phyloP scores from a whole-genome alignment of 2,797 vertebrate species.

The Pygocentrus nattereri region DNA sequence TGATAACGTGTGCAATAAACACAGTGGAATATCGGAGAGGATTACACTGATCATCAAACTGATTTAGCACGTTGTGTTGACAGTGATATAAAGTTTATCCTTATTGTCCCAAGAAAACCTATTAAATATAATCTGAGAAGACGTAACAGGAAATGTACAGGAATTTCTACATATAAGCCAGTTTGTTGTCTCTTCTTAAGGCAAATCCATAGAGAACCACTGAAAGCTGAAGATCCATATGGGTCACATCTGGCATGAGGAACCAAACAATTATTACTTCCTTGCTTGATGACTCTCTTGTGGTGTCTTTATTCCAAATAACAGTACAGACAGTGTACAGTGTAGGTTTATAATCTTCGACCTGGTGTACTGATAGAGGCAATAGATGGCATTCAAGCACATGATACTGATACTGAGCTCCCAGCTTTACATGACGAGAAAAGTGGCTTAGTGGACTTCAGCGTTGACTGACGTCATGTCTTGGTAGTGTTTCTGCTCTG shows the following conservation, averaged over 20 bases:
- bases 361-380: no score
- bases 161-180: not conserved
- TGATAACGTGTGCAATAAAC: not conserved
- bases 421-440: no score
- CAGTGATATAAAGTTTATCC: not conserved
- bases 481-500: not conserved
- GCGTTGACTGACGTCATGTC: not conserved
- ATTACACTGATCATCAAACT: not conserved
- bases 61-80: not conserved
- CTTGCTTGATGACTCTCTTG: no score
- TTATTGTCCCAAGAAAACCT: not conserved
- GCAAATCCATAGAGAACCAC: not conserved
- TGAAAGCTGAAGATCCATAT: not conserved
- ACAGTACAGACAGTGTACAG: no score
- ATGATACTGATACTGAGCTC: no score
- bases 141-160: not conserved
- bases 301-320: no score
- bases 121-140: not conserved
- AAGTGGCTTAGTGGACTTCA: not conserved
- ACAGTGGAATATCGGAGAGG: not conserved
- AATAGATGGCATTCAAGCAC: no score
- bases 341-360: not conserved
- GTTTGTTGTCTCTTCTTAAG: slow-evolving; percentile 3
- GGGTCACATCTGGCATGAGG: not conserved
- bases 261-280: no score